These are phyloP conservation scores for Euura saliciscinereae DNA, from an alignment of 1,140 invertebrate genomes.

Conservation along the genomic window DNA sequence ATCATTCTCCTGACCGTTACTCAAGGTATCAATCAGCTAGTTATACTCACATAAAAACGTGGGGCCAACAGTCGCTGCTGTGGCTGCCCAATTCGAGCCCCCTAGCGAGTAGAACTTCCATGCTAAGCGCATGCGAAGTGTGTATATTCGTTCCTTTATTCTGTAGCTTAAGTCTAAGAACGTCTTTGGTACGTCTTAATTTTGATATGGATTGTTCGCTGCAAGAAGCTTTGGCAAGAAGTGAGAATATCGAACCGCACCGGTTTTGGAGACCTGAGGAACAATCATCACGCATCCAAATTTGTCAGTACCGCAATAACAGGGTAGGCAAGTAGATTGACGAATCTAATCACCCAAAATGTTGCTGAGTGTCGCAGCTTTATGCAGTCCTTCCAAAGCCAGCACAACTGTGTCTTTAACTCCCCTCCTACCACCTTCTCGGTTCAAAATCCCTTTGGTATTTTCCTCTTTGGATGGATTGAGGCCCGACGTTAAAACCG, in stretches of 20 bases:
- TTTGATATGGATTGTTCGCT: constrained; percentile 65
- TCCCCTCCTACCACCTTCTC: constrained; percentile 64
- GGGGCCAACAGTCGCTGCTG: constrained; percentile 90
- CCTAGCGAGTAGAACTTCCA: constrained; percentile 82
- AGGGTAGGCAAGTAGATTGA: constrained; percentile 9
- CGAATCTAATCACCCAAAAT: constrained; percentile 60
- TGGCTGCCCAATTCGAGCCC: constrained; percentile 90
- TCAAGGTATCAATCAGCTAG: not conserved
- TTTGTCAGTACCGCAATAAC: not conserved
- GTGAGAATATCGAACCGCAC: constrained; percentile 80
- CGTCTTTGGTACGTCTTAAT: constrained; percentile 55
- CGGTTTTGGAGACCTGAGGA: constrained; percentile 76
- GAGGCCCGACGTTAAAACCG: constrained; percentile 82
- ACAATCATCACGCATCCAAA: constrained; percentile 8
- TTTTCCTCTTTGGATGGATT: constrained; percentile 56
- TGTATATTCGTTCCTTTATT: constrained; percentile 72
- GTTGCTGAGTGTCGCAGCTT: constrained; percentile 77
- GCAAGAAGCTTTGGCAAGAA: constrained; percentile 80
- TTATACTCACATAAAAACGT: constrained; percentile 81
- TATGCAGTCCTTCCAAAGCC: constrained; percentile 84
- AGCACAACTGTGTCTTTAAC: constrained; percentile 78
- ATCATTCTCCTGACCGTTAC: no score
- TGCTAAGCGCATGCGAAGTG: constrained; percentile 86
- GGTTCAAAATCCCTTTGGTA: constrained; percentile 51
- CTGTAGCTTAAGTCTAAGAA: constrained; percentile 53